A percentile compares a stretch with the other conserved stretches of the same genome.
Conservation (phyloP, 2,888 invertebrate species). For the Chrysopilus asiliformis region DNA sequence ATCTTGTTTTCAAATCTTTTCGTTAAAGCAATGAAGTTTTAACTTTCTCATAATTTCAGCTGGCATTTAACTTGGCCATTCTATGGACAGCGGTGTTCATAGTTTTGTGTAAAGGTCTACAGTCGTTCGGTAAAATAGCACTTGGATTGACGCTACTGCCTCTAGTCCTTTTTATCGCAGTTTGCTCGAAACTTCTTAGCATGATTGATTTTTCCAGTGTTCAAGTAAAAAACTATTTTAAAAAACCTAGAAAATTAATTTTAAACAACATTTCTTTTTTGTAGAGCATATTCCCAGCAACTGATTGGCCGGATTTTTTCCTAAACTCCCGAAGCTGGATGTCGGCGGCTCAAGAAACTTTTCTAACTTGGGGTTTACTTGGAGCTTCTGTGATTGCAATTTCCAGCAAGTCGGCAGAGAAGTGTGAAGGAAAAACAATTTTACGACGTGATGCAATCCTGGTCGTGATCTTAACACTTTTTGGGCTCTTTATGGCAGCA, state of each 20-base stretch:
- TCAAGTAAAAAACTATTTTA: conserved; percentile 15
- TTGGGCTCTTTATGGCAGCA: conserved; percentile 59
- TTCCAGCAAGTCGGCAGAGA: conserved; percentile 25
- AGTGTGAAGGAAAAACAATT: conserved; percentile 21
- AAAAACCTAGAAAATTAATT: neutral
- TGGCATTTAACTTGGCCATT: conserved; percentile 78
- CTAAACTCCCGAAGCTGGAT: conserved; percentile 74
- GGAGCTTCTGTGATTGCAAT: conserved; percentile 33
- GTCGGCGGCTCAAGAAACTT: conserved; percentile 77
- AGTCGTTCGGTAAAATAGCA: conserved; percentile 40
- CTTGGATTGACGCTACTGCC: conserved; percentile 68
- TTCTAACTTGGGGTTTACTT: conserved; percentile 76
- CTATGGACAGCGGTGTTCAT: conserved; percentile 86
- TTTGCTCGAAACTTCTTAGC: conserved; percentile 26
- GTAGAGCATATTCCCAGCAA: conserved; percentile 61
- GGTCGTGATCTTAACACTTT: conserved; percentile 56
- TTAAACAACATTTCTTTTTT: conserved; percentile 19
- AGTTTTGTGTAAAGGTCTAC: conserved; percentile 72
- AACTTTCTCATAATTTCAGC: too few relatives aligned
- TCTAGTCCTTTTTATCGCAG: conserved; percentile 46
- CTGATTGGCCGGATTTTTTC: conserved; percentile 75
- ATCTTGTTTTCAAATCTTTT: too few relatives aligned
- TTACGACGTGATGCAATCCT: conserved; percentile 49
- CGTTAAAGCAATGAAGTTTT: too few relatives aligned
- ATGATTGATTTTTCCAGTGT: conserved; percentile 24